Evolutionary conservation across 1,140 invertebrate species (phyloP).

Genomic region (Hypsibius dujardini): DNA sequence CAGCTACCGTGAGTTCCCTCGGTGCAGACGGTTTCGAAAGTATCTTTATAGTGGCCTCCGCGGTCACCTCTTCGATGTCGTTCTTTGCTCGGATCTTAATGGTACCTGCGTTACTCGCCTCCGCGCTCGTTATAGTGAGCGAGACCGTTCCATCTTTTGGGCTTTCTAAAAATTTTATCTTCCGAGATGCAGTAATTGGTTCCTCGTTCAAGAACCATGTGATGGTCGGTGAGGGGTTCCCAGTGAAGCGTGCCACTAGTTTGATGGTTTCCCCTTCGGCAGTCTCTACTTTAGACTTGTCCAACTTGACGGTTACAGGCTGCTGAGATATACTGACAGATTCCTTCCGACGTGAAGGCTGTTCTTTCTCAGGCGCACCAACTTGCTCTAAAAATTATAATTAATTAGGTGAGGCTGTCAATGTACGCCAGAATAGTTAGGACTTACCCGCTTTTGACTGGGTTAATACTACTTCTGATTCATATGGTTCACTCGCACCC

Average conservation of each 20-base stretch:
- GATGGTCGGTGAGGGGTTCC: constrained; percentile 22
- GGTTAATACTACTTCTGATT: constrained; percentile 21
- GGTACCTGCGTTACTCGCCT: constrained; percentile 49
- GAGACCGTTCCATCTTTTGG: constrained; percentile 47
- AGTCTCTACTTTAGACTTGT: background rate
- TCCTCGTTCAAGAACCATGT: constrained; percentile 22
- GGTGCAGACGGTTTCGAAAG: background rate
- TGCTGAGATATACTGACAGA: background rate
- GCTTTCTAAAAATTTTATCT: constrained; percentile 20
- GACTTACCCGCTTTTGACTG: background rate
- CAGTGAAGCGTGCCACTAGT: constrained; percentile 23
- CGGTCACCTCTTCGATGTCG: constrained; percentile 47
- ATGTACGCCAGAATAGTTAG: background rate
- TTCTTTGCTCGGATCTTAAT: constrained; percentile 55
- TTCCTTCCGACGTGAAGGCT: background rate
- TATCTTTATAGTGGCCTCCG: constrained; percentile 48
- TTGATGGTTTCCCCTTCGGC: background rate
- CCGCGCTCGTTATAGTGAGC: constrained; percentile 52
- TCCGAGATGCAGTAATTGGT: constrained; percentile 15
- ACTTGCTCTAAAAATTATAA: too few species aligned
- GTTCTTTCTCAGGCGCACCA: too few species aligned
- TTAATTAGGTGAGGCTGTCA: too few species aligned
- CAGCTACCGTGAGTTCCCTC: constrained; percentile 28
- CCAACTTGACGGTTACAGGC: background rate
- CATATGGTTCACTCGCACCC: constrained; percentile 35